Evolutionary conservation across 2,888 invertebrate genomes (phyloP), one percentile per base, ranked within the genome.

Genomic region (Mechanitis messenoides): DNA sequence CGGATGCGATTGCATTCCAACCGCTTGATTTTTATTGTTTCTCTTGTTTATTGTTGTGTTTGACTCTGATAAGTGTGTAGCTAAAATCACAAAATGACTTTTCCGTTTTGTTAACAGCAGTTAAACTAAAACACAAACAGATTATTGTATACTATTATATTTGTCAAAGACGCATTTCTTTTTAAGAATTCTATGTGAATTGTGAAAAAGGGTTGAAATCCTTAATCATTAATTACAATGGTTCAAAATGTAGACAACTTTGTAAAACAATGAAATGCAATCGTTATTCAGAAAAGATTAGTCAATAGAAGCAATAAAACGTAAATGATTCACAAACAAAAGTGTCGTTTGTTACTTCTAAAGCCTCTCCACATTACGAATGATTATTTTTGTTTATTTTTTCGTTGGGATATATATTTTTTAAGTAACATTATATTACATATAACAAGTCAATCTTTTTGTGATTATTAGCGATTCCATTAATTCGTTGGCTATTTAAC

Each of bases 301-400:
- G 62, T 64, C 59, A 64, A 60, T 58, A 61, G 53, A 60, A 62
- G 63, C 63, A 68, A 69, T 67, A 69, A 69, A 68, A 66, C 66
- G 63, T 60, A 67, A 68, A 66, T 66, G 67, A 68, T 65, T 68
- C 65, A 61, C 59, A 69, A 72, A 73, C 71, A 78, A 77, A 77
- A 69, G 71, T 71, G 72, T 68, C 80, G 75, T 83, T 84, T 80
- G 79, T 82, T 74, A 77, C 79, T 71, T 72, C 70, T 72, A n/a
- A 58, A 54, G 59, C 58, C 45, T 55, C 58, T 66, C 61, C 42
- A 61, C 63, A 56, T 58, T 50, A 50, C 31, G 31, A 28, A 7
- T 6, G 9, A 50, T 31, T 50, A 5, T 50, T 31, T 50, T 9
- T 28, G 28, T 28, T 50, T 28, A 5, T 20, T 20, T 7, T 5